Evolutionary conservation across 2,888 invertebrate species (phyloP).

Genomic region (Lochmaea capreae): DNA sequence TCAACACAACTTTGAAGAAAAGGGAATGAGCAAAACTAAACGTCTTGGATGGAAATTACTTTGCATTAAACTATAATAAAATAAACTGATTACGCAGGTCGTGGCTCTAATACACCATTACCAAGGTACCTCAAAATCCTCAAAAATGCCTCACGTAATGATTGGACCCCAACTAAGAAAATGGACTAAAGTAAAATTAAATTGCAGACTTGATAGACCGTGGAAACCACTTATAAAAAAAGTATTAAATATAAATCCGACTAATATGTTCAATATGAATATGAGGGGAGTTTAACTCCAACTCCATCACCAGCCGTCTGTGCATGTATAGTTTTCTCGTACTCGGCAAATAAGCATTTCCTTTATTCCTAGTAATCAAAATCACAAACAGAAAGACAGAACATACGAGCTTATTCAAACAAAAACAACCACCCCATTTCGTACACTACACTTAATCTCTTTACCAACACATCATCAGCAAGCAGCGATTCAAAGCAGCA

Average conservation of each 20-base stretch:
- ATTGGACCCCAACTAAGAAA: too few species aligned
- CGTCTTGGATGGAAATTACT: too few species aligned
- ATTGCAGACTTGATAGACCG: not conserved
- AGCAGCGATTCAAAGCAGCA: constrained; percentile 59
- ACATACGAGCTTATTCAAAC: constrained; percentile 38
- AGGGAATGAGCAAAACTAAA: too few species aligned
- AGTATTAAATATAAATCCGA: not conserved
- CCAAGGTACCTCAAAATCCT: too few species aligned
- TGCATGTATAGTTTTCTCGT: constrained; percentile 25
- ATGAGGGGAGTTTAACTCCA: not conserved
- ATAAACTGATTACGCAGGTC: too few species aligned
- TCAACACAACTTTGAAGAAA: too few species aligned
- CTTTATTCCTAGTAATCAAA: constrained; percentile 56
- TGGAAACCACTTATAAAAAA: too few species aligned
- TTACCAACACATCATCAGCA: constrained; percentile 61
- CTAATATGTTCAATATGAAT: not conserved
- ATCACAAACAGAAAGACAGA: constrained; percentile 50
- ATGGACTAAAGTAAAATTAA: not conserved
- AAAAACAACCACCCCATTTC: constrained; percentile 48
- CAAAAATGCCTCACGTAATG: too few species aligned
- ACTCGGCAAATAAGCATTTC: constrained; percentile 44
- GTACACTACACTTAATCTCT: constrained; percentile 56
- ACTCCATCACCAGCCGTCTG: constrained; percentile 4
- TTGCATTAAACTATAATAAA: too few species aligned
- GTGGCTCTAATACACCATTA: too few species aligned